Evolutionary conservation across 2,888 invertebrate species (phyloP).

Genomic region (Thelaira solivaga): DNA sequence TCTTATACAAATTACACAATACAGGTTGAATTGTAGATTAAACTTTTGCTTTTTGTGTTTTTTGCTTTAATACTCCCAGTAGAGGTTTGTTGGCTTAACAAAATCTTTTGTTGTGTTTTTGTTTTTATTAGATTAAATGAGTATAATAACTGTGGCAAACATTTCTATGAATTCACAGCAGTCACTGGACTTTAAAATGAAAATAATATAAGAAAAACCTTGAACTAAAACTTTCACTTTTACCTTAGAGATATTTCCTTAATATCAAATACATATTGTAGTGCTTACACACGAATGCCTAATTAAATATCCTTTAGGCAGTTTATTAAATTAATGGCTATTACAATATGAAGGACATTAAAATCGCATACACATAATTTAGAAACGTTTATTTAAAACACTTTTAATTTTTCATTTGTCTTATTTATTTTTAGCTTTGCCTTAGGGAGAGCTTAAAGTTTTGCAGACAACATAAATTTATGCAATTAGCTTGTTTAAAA

Average conservation of each 20-base stretch:
- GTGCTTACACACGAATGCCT: neutral
- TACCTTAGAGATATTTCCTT: neutral
- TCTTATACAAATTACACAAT: no score
- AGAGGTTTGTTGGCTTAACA: neutral
- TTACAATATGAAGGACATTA: no score
- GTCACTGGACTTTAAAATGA: neutral
- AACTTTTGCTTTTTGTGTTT: conserved; percentile 1
- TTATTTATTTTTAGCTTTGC: no score
- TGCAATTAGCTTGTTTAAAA: no score
- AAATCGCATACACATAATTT: no score
- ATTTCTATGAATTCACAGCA: conserved; percentile 6
- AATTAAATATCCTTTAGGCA: neutral
- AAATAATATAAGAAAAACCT: conserved; percentile 14
- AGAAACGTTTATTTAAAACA: no score
- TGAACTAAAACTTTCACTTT: neutral
- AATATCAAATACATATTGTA: neutral
- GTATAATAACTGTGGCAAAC: neutral
- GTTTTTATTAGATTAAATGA: neutral
- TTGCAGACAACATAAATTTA: no score
- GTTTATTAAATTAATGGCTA: no score
- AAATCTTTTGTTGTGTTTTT: no score
- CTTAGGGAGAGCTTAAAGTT: no score
- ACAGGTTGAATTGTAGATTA: neutral
- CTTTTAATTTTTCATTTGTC: no score
- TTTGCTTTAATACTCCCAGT: conserved; percentile 10